Evolutionary conservation across 2,113 vertebrate species (phyloP), one percentile per base, ranked within the genome.

Genomic region (Mixornis gularis): DNA sequence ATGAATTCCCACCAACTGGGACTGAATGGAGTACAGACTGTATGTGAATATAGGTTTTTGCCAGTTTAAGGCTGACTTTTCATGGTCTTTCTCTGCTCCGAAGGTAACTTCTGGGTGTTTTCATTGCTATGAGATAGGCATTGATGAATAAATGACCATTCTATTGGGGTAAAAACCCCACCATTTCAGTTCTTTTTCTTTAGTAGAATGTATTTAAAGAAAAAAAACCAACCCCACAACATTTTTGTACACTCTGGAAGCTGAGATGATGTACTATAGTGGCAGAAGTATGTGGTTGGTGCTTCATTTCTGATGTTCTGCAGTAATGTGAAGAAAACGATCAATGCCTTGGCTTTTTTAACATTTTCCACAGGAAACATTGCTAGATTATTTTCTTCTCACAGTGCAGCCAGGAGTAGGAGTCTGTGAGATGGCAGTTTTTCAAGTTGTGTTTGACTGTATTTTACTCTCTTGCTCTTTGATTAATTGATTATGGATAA

Each of bases 401-500:
- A 69, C 43, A 89, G 49, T 24, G 48, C 21, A 71, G 63, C 60
- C 77, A 58, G 64, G 71, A 92, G 71, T 11, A 86, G 72, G 74
- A 79, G 68, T 91, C 89, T 81, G 68, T 72, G 76, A 91, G 63
- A 86, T 65, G 79, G 71, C 71, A 60, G 63, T 53, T 91, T 90
- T 95, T 92, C 80, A 95, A 68, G 68, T 73, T 76, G n/a, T 65
- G 64, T 49, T 82, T 92, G 80, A 65, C 62, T 84, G 32, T 86
- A n/a, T 85, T 87, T 82, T 79, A 79, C n/a, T 84, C 41, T 52
- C 70, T 62, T 52, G 80, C 65, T 89, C 77, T 94, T 71, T 87
- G 71, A 92, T 94, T 94, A 92, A 89, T 81, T 81, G 90, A 79
- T 91, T 78, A 72, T 29, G 56, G 56, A 77, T 85, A 89, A 93